Evolutionary conservation across 2,113 vertebrate species (phyloP), one percentile per base, ranked within the genome.

Genomic region (Burhinus oedicnemus): DNA sequence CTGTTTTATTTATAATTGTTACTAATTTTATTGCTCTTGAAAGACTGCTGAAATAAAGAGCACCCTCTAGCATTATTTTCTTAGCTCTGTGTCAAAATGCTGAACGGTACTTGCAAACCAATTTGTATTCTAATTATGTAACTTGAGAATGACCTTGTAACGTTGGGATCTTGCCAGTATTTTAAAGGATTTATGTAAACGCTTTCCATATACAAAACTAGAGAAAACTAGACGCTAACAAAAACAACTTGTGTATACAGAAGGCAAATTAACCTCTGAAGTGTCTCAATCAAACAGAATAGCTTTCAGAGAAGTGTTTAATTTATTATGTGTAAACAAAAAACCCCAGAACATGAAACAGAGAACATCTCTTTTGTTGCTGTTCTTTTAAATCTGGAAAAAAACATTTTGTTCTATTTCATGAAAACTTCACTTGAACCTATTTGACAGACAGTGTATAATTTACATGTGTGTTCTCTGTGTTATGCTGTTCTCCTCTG

Each of bases 81-180:
- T 88, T 92, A 95, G 42, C 23, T 93, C 47, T 77, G 42, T 93
- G 77, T 89, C 62, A 83, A 89, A 87, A 52, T 26, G 83, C 49
- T 95, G 78, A 96, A 65, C 15, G 25, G 65, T 84, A 84, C 51
- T 94, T 93, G 74, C 30, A 95, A 95, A 89, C 10, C 52, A 96
- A 93, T 94, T 95, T 95, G 72, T 96, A 90, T 94, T 94, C 40
- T 95, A 96, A 95, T 96, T 94, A 80, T 76, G 32, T 22, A 94
- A 87, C 64, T 92, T 88, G 42, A 93, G 74, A 92, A 79, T 55
- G 32, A 93, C 51, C 54, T 96, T 95, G 65, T 47, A 81, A 93
- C 49, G 51, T 27, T 68, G 68, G 81, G 23, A 71, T 83, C 65
- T 93, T 95, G 51, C 40, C 83, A 74, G 9, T 71, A 58, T 88